Base-by-base conservation (phyloP, 2,797 vertebrate genomes). In the Pseudocheirus occidentalis region DNA sequence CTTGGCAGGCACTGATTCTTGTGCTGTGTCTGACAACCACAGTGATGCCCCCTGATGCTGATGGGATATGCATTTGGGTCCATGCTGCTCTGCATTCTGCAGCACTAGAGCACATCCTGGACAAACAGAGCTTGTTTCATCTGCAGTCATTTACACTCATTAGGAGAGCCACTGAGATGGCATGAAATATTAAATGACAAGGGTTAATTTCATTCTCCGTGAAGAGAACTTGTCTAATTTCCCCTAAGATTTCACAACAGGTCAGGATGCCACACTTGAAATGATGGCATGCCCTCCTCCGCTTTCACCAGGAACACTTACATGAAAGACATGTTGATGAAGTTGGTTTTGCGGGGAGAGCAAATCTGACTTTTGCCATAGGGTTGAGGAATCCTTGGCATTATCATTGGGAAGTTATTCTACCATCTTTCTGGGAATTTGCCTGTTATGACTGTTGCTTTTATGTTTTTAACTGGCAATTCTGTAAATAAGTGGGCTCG, bases 151-250 rank as follows among this genome's bases (percentile, higher is more conserved):
- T 96, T 89, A 27, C 93, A 95, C 95, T 97, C 96, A 92, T 94
- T 96, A 97, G 93, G 94, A 87, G 58, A 96, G 59, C 89, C 5
- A 57, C 92, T n/a, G 59, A 87, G 92, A 92, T 91, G 92, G 92
- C 92, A 97, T 95, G 94, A 98, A 96, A 97, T 96, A 97, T 94
- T 97, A 97, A 97, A 93, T 96, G 95, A 94, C 96, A 94, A 96
- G 92, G 94, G 95, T 98, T 98, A 96, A 97, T 97, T 97, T 90
- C 95, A 55, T 93, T 92, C 91, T 96, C 57, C 16, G 89, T 1
- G 3, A 95, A 95, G 94, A 91, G 92, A 92, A 95, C 62, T 90
- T 93, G 73, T 94, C 92, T 96, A 62, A 89, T 97, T 97, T 97
- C 93, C 96, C 95, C n/a, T 81, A 95, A 97, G 92, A 92, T n/a